Percentiles rank a stretch among this genome's conserved stretches.
These are phyloP conservation scores for Cyclophora albipunctata DNA, from an alignment of 2,888 invertebrate genomes.

Conservation along the genomic window DNA sequence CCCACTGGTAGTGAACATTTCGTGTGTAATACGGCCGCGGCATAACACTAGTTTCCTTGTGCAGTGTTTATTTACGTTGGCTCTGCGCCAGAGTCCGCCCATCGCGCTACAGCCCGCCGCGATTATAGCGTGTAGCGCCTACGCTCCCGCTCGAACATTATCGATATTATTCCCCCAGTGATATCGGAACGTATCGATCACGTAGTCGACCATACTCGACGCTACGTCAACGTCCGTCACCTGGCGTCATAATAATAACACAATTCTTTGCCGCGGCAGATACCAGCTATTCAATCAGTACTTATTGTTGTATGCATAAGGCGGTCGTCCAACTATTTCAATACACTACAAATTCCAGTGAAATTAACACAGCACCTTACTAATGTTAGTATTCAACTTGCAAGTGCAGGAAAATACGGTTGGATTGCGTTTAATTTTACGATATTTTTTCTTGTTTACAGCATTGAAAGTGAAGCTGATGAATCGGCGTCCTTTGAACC, in stretches of 20 bases:
- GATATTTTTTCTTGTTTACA: slow-evolving; percentile 69
- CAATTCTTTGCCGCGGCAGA: slow-evolving; percentile 30
- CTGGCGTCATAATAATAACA: slow-evolving; percentile 46
- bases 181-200: slow-evolving; percentile 50
- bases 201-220: slow-evolving; percentile 33
- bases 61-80: slow-evolving; percentile 74
- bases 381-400: slow-evolving; percentile 1
- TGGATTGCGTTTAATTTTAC: too few relatives aligned
- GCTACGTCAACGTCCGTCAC: slow-evolving; percentile 60
- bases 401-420: too few relatives aligned
- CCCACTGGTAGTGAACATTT: slow-evolving; percentile 73
- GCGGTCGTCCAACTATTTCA: slow-evolving; percentile 28
- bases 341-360: slow-evolving; percentile 6
- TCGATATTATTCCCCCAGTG: slow-evolving; percentile 43
- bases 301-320: slow-evolving; percentile 52
- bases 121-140: slow-evolving; percentile 51
- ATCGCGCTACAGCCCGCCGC: slow-evolving; percentile 50
- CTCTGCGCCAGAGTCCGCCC: slow-evolving; percentile 63
- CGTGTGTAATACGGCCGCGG: slow-evolving; percentile 74
- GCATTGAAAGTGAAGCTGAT: slow-evolving; percentile 98
- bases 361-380: neutral
- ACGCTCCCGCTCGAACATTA: slow-evolving; percentile 45
- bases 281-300: slow-evolving; percentile 42
- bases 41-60: slow-evolving; percentile 75
- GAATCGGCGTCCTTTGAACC: slow-evolving; percentile 94